Conservation (phyloP, 1,140 invertebrate genomes). For the Lepidurus couesii region DNA sequence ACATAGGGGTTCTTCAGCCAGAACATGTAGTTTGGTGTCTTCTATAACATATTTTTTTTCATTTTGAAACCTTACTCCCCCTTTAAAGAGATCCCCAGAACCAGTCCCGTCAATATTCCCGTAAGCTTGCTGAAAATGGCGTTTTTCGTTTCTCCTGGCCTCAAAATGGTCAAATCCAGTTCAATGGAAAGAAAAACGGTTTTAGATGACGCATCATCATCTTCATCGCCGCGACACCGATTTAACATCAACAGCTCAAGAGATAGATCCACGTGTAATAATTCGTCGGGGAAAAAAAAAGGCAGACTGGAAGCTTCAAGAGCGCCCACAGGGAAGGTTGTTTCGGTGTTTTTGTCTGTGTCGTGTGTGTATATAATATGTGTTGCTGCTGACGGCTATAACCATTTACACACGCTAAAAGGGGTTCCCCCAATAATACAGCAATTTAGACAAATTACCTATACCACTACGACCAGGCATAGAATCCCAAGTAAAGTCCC, state of each 20-base stretch:
- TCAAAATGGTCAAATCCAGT: not conserved
- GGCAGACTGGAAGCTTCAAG: not conserved
- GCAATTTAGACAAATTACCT: slow-evolving; percentile 6
- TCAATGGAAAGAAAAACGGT: not conserved
- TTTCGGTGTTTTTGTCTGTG: slow-evolving; percentile 9
- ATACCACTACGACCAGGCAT: slow-evolving; percentile 11
- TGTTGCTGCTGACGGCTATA: slow-evolving; percentile 4
- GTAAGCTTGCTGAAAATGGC: not conserved
- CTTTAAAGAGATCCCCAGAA: not conserved
- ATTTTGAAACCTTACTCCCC: too few relatives aligned
- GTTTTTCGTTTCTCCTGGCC: not conserved
- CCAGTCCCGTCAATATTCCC: not conserved
- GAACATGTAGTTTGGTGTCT: too few relatives aligned
- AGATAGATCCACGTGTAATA: not conserved
- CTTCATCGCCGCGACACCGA: not conserved
- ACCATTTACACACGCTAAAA: slow-evolving; percentile 22
- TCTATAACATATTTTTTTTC: too few relatives aligned
- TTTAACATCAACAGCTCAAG: too few relatives aligned
- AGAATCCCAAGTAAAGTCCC: not conserved
- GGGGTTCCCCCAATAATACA: slow-evolving; percentile 11
- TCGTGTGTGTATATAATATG: slow-evolving; percentile 14
- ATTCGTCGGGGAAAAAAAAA: not conserved
- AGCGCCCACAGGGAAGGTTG: not conserved
- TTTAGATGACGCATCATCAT: not conserved
- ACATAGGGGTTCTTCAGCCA: too few relatives aligned